phyloP scores from a whole-genome alignment of 1,140 invertebrate species.

The Zaprionus gabonicus region DNA sequence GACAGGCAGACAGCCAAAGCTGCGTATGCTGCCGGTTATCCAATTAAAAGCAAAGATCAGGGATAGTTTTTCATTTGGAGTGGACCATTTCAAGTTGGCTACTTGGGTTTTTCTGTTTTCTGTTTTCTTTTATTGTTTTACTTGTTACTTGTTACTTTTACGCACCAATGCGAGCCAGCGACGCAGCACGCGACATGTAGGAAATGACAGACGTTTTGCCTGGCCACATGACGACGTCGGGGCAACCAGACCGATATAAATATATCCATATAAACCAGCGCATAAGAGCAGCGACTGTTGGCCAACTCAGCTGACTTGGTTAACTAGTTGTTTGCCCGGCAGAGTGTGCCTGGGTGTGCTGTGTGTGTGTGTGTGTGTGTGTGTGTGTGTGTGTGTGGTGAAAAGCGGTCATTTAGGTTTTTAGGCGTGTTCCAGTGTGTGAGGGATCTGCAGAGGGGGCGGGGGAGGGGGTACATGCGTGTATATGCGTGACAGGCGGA shows the following conservation, averaged over 20 bases:
- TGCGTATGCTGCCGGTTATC: conserved; percentile 65
- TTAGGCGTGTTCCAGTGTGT: conserved; percentile 35
- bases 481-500: conserved; percentile 77
- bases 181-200: conserved; percentile 76
- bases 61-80: conserved; percentile 60
- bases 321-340: conserved; percentile 51
- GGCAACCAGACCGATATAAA: conserved; percentile 18
- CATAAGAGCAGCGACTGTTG: conserved; percentile 25
- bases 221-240: conserved; percentile 50
- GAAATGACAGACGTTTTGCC: conserved; percentile 66
- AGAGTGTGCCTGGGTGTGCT: conserved; percentile 32
- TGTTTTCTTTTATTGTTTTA: conserved; percentile 10
- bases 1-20: background rate
- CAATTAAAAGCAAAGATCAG: conserved; percentile 80
- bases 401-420: conserved; percentile 78
- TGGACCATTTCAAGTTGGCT: conserved; percentile 46
- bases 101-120: conserved; percentile 41
- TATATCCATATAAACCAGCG: conserved; percentile 9
- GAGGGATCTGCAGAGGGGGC: background rate
- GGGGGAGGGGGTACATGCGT: conserved; percentile 33
- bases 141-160: conserved; percentile 21
- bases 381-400: conserved; percentile 42
- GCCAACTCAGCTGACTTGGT: conserved; percentile 71
- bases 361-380: conserved; percentile 36
- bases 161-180: conserved; percentile 30